phyloP scores from a whole-genome alignment of 2,797 vertebrate species.

The Squalus acanthias region DNA sequence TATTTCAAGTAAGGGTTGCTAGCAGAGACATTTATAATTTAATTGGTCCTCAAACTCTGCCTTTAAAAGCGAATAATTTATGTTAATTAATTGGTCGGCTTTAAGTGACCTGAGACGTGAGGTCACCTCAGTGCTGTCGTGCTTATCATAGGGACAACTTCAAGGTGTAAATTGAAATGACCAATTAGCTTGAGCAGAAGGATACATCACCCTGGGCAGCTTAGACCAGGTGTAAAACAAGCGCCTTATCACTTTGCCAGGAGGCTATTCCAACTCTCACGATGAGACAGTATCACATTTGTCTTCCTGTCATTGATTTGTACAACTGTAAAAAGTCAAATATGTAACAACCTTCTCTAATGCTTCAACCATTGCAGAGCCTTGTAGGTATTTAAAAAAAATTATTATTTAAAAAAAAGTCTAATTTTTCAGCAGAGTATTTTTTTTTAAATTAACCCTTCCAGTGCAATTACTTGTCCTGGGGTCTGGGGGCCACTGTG shows the following conservation, averaged over 20 bases:
- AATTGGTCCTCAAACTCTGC: no score
- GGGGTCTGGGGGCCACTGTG: neutral
- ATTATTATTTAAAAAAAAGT: neutral
- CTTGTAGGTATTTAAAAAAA: neutral
- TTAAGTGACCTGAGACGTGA: no score
- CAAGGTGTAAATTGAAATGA: neutral
- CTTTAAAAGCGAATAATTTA: no score
- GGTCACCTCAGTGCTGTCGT: neutral
- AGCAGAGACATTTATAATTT: no score
- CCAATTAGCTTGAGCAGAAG: neutral
- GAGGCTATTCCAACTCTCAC: neutral
- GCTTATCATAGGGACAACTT: neutral
- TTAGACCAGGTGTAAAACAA: constrained; percentile 21
- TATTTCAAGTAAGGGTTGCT: no score
- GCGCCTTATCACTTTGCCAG: neutral
- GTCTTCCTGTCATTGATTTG: constrained; percentile 1
- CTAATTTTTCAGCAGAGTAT: neutral
- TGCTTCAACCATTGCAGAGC: neutral
- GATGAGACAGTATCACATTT: neutral
- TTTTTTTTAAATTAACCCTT: neutral
- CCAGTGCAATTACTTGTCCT: neutral
- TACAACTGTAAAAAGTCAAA: constrained; percentile 1
- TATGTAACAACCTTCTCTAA: neutral
- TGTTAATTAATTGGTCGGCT: no score
- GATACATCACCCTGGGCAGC: neutral